Evolutionary conservation across 2,888 invertebrate genomes (phyloP).

Genomic region (Caenorhabditis imperialis): DNA sequence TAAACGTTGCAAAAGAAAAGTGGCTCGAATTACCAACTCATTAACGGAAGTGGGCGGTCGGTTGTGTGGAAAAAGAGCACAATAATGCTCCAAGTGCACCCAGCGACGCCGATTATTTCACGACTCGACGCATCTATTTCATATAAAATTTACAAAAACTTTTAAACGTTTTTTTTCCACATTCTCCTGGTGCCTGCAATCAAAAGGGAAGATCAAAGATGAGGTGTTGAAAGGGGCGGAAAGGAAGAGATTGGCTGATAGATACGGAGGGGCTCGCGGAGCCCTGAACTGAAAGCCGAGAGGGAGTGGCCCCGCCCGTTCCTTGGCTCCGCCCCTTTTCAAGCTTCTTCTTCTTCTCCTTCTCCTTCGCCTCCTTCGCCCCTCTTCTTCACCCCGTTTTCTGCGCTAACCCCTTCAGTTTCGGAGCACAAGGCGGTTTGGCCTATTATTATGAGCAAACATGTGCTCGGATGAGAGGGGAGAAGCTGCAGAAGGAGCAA

Average conservation of each 20-base stretch:
- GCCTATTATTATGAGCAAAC: conserved; percentile 55
- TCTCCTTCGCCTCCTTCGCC: conserved; percentile 18
- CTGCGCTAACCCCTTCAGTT: conserved; percentile 28
- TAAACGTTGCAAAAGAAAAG: too few relatives aligned
- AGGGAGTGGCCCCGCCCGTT: conserved; percentile 14
- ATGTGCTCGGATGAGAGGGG: conserved; percentile 38
- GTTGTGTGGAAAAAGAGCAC: not conserved
- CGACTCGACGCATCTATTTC: conserved; percentile 4
- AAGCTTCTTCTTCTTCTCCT: conserved; percentile 18
- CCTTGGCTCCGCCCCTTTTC: conserved; percentile 20
- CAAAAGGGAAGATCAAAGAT: conserved; percentile 7
- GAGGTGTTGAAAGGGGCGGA: conserved; percentile 21
- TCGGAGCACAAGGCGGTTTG: conserved; percentile 6
- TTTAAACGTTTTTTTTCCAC: not conserved
- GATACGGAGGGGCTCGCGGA: conserved; percentile 5
- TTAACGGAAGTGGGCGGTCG: conserved; percentile 18
- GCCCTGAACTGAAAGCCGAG: not conserved
- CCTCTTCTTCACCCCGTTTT: not conserved
- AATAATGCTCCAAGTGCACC: not conserved
- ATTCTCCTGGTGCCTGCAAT: too few relatives aligned
- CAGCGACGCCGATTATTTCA: conserved; percentile 12
- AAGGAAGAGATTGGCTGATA: conserved; percentile 11
- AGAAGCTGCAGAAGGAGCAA: conserved; percentile 1
- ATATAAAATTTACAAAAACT: conserved; percentile 33
- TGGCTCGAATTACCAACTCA: conserved; percentile 48